Evolutionary conservation across 2,113 vertebrate species (phyloP).

Genomic region (Phocoena phocoena): DNA sequence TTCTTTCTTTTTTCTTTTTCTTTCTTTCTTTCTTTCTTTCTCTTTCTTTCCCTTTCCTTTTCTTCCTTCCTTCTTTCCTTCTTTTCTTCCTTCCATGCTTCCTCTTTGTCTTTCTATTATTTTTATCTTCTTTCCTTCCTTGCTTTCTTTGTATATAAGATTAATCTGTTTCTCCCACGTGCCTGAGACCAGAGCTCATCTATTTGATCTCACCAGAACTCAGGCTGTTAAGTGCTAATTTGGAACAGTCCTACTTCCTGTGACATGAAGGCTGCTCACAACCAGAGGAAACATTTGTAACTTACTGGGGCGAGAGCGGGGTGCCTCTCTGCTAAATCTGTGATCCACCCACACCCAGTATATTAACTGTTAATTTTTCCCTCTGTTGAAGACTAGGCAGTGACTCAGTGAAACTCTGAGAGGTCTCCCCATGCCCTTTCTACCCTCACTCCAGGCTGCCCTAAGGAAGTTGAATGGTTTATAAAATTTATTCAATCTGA

Average conservation of each 20-base stretch:
- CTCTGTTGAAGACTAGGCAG: too few species aligned
- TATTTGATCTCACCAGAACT: background rate
- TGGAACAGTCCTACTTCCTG: background rate
- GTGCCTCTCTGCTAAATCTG: background rate
- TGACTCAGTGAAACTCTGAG: background rate
- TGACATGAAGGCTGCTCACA: background rate
- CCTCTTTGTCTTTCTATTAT: too few species aligned
- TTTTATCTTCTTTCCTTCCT: background rate
- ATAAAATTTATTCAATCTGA: background rate
- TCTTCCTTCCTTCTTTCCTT: fast-evolving
- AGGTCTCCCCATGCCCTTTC: background rate
- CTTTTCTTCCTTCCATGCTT: background rate
- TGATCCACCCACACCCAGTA: too few species aligned
- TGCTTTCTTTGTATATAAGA: background rate
- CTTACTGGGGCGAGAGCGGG: background rate
- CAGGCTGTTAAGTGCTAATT: background rate
- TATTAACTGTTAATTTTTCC: background rate
- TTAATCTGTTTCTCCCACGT: background rate
- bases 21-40: background rate
- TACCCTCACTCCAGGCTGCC: too few species aligned
- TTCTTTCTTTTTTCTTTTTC: background rate
- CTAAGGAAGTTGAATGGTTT: background rate
- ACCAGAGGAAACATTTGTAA: background rate
- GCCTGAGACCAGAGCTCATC: background rate
- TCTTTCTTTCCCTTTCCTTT: background rate